phyloP scores from a whole-genome alignment of 2,797 vertebrate genomes.

The Ceyx erithaca region DNA sequence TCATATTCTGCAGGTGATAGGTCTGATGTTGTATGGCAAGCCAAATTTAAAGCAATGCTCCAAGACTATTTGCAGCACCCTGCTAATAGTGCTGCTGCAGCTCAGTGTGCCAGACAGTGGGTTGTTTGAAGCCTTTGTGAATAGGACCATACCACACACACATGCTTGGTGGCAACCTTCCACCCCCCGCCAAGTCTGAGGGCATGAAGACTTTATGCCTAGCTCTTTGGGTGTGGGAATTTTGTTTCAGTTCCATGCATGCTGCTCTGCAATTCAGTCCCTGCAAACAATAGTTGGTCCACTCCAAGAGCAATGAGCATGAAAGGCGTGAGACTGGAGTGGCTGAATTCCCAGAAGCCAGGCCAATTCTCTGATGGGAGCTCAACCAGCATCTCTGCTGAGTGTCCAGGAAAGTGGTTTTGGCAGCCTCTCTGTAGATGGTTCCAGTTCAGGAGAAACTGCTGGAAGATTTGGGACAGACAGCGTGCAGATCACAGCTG shows the following conservation, averaged over 20 bases:
- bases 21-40: neutral
- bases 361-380: constrained; percentile 9
- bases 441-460: constrained; percentile 45
- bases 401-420: constrained; percentile 10
- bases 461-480: constrained; percentile 9
- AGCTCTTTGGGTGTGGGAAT: neutral
- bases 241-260: neutral
- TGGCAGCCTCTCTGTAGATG: constrained; percentile 16
- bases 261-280: neutral
- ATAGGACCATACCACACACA: neutral
- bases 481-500: neutral
- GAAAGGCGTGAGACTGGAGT: constrained; percentile 11
- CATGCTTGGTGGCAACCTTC: neutral
- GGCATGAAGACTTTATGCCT: neutral
- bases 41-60: neutral
- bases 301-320: constrained; percentile 5
- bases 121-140: neutral
- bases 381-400: constrained; percentile 19
- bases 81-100: neutral
- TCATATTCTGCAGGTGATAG: neutral
- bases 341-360: constrained; percentile 29
- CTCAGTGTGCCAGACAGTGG: neutral
- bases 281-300: constrained; percentile 36
- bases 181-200: neutral
- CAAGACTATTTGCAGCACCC: neutral